Evolutionary conservation across 30 jellyfish, hydroid and myxozoan species (phyloP).

Genomic region (Sanderia malayensis): DNA sequence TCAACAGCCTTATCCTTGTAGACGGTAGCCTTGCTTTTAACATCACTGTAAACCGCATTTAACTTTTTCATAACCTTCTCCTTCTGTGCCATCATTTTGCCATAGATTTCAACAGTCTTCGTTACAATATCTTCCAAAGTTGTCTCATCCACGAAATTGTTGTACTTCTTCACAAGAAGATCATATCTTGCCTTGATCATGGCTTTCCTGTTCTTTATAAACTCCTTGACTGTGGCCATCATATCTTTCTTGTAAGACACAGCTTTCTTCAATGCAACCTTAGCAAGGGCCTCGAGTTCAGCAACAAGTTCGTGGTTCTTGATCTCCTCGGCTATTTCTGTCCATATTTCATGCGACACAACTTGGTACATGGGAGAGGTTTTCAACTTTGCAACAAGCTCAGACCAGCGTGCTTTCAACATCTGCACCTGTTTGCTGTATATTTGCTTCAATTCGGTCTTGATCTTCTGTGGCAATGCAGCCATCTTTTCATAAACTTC

Average conservation of each 20-base stretch:
- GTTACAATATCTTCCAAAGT: constrained; percentile 77
- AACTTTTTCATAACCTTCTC: constrained; percentile 18
- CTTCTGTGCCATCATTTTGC: not conserved
- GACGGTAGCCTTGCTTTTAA: constrained; percentile 11
- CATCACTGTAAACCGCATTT: constrained; percentile 16
- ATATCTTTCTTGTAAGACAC: constrained; percentile 2
- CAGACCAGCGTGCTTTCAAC: constrained; percentile 19
- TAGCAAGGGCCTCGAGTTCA: constrained; percentile 36
- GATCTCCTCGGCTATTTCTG: constrained; percentile 76
- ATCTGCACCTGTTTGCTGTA: constrained; percentile 11
- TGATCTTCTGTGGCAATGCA: constrained; percentile 36
- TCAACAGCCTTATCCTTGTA: constrained; percentile 8
- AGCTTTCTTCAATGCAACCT: constrained; percentile 1
- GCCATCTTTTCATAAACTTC: constrained; percentile 2
- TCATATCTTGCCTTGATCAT: constrained; percentile 34
- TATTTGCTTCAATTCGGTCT: constrained; percentile 15
- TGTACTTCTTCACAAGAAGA: constrained; percentile 16
- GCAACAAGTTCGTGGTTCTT: constrained; percentile 68
- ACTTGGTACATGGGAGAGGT: constrained; percentile 59
- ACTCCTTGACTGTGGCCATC: constrained; percentile 16
- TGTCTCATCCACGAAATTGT: constrained; percentile 59
- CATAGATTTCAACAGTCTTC: constrained; percentile 11
- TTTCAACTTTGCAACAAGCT: constrained; percentile 51
- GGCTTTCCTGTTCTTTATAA: constrained; percentile 4
- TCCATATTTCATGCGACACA: constrained; percentile 76